Conservation (phyloP, 2,888 invertebrate species). For the Drosophila tripunctata region DNA sequence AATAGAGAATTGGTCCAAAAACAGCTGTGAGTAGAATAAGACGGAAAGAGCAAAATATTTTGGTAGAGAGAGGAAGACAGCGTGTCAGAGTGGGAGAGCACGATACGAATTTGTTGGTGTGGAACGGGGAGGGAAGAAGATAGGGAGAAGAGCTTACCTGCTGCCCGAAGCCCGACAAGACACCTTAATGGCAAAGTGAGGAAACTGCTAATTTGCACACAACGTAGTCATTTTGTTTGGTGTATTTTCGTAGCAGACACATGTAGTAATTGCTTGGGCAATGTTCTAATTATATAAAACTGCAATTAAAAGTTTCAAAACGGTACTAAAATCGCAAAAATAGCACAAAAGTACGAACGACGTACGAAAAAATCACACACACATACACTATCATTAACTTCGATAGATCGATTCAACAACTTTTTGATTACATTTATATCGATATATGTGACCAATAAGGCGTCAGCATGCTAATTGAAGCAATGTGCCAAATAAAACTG, state of each 20-base stretch:
- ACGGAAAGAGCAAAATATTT: conserved; percentile 44
- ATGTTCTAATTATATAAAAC: conserved; percentile 32
- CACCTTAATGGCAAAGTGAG: conserved; percentile 42
- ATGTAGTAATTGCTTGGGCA: conserved; percentile 6
- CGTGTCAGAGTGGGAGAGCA: conserved; percentile 30
- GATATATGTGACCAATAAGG: conserved; percentile 9
- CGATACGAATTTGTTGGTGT: too few species aligned
- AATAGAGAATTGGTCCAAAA: conserved; percentile 36
- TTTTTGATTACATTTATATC: conserved; percentile 16
- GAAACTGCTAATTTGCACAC: conserved; percentile 47
- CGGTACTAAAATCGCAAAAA: conserved; percentile 39
- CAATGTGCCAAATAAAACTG: too few species aligned
- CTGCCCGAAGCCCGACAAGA: conserved; percentile 61
- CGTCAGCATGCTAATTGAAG: not conserved
- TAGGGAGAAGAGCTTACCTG: conserved; percentile 52
- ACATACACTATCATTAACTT: conserved; percentile 37
- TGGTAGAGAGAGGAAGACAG: conserved; percentile 16
- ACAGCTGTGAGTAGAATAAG: conserved; percentile 52
- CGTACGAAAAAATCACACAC: conserved; percentile 61
- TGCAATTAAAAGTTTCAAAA: conserved; percentile 18
- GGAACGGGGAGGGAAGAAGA: conserved; percentile 9
- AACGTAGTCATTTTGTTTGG: conserved; percentile 36
- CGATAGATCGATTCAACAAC: conserved; percentile 37
- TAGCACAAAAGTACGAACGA: conserved; percentile 51
- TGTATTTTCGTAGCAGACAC: conserved; percentile 16